Evolutionary conservation across 2,797 vertebrate genomes (phyloP), one percentile per base, ranked within the genome.

Genomic region (Okamejei kenojei): DNA sequence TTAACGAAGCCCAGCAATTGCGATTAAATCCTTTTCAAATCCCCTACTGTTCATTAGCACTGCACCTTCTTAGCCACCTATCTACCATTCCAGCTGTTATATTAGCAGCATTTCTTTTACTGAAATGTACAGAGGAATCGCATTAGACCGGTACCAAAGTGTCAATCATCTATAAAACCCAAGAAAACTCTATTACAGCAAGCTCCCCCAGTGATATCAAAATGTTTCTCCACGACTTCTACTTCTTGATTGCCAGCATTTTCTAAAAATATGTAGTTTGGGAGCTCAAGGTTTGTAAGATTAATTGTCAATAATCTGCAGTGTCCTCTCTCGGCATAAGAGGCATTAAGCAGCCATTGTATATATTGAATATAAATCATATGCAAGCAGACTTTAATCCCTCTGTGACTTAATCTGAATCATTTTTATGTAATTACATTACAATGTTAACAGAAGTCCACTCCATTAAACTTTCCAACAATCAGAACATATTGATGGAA

Each of bases 111-210:
- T 54, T 84, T 35, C 21, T 68, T 88, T 88, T 2, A 78, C 15
- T 68, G 84, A 88, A 63, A 88, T 88, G 61, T 35, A 65, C n/a
- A 19, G n/a, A 35, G n/a, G 84, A 68, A 88, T 88, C 68, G 63
- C 63, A 88, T 88, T 88, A 88, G 45, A 35, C 68, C n/a, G 35
- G 61, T 9, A 32, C 63, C 32, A n/a, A 68, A 68, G 17, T 88
- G 65, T 68, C 61, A 35, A 21, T 88, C 15, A 79, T 79, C 11
- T 32, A 54, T 32, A 32, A 88, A 61, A 88, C 84, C 7, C 21
- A 63, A n/a, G n/a, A n/a, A 88, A 35, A 21, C 35, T 2, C 29
- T 88, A 88, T 68, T 19, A 35, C 32, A 68, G 3, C n/a, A 88
- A 88, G n/a, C n/a, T 65, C 29, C 19, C 61, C n/a, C 29, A 74